phyloP scores from a whole-genome alignment of 2,888 invertebrate species.

The Apomyelois bistriatella region DNA sequence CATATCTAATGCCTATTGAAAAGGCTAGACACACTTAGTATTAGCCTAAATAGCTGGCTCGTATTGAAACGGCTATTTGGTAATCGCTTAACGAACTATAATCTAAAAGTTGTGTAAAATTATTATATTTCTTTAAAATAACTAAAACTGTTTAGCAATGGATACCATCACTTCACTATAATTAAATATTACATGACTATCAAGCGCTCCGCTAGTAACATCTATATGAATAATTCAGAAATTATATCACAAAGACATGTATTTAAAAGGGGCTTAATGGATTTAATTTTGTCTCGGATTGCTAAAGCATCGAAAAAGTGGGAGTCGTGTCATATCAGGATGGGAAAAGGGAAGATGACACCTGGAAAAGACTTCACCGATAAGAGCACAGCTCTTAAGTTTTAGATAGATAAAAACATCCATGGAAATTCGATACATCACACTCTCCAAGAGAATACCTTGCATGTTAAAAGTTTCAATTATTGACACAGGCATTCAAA shows the following conservation, averaged over 20 bases:
- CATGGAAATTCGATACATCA: no score
- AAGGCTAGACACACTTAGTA: neutral
- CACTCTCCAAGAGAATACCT: no score
- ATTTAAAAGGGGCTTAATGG: neutral
- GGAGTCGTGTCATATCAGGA: no score
- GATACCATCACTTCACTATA: neutral
- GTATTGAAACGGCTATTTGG: neutral
- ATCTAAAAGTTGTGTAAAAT: neutral
- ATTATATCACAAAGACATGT: neutral
- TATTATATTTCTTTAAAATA: neutral
- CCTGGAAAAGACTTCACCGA: no score
- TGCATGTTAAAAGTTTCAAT: no score
- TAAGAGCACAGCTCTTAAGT: no score
- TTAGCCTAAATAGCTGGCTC: neutral
- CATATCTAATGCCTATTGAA: neutral
- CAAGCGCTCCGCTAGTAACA: neutral
- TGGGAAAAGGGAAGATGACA: no score
- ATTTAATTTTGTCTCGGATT: neutral
- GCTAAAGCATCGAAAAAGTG: neutral
- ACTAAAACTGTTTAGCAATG: neutral
- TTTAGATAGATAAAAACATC: no score
- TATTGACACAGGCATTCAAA: no score
- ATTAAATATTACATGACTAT: neutral
- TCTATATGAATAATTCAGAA: neutral
- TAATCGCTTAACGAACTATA: conserved; percentile 5